These are phyloP conservation scores for Alauda arvensis DNA, from an alignment of 2,797 vertebrate species.

Conservation along the genomic window DNA sequence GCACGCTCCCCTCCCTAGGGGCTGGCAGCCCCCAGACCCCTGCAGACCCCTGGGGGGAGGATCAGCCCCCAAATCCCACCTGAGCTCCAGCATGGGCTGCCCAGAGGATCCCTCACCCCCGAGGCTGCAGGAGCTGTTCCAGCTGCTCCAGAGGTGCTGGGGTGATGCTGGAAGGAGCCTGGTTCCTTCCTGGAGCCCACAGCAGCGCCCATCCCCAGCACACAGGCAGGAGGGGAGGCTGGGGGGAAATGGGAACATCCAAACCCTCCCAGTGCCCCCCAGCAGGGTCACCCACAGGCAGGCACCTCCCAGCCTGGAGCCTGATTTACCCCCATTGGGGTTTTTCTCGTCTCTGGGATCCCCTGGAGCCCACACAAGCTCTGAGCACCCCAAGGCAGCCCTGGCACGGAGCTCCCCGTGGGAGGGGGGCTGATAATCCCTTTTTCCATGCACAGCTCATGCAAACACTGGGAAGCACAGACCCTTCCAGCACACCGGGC, in stretches of 20 bases:
- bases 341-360: neutral
- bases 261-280: neutral
- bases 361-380: neutral
- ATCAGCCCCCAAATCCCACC: neutral
- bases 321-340: fast-evolving
- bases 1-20: neutral
- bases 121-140: fast-evolving
- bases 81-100: neutral
- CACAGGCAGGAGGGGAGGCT: fast-evolving
- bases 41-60: fast-evolving
- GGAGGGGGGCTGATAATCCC: neutral
- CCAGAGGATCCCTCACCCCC: neutral
- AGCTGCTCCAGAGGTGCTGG: fast-evolving
- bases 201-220: neutral
- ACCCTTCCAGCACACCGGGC: neutral
- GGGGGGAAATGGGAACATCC: neutral
- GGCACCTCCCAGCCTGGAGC: neutral
- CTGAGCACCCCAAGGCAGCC: neutral
- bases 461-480: fast-evolving
- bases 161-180: neutral
- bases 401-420: neutral
- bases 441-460: neutral
- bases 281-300: fast-evolving
- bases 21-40: fast-evolving
- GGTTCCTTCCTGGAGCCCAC: neutral